A percentile compares a stretch with the other conserved stretches of the same genome.
Evolutionary conservation across 2,113 vertebrate species (phyloP).

Genomic region (Callorhinus ursinus): DNA sequence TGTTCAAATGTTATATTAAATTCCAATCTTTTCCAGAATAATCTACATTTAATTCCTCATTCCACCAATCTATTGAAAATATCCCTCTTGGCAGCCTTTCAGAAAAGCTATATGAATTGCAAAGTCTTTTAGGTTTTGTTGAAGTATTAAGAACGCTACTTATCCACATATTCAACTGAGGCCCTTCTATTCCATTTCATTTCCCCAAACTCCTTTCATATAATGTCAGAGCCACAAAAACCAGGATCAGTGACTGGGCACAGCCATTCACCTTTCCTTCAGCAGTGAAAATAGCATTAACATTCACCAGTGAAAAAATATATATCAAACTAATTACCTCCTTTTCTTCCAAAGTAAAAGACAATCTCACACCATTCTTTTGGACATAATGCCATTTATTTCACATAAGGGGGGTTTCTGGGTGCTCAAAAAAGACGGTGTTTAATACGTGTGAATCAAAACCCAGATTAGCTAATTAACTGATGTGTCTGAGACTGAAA

Average conservation of each 20-base stretch:
- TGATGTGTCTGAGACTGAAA: constrained; percentile 48
- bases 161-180: constrained; percentile 42
- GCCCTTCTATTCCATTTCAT: constrained; percentile 49
- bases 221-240: constrained; percentile 74
- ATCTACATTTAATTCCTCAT: constrained; percentile 66
- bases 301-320: constrained; percentile 54
- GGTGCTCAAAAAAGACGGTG: constrained; percentile 49
- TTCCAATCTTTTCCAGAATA: constrained; percentile 67
- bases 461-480: constrained; percentile 74
- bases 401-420: constrained; percentile 44
- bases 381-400: constrained; percentile 69
- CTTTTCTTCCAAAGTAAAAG: constrained; percentile 65
- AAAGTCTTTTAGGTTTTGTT: constrained; percentile 47
- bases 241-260: constrained; percentile 23
- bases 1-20: constrained; percentile 64
- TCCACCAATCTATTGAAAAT: constrained; percentile 70
- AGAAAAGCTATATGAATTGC: constrained; percentile 49
- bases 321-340: constrained; percentile 78
- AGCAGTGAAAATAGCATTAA: constrained; percentile 34
- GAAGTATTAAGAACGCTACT: constrained; percentile 57
- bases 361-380: constrained; percentile 67
- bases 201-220: constrained; percentile 62
- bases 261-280: constrained; percentile 63
- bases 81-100: constrained; percentile 68
- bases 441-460: constrained; percentile 69